Percentiles rank a stretch among this genome's conserved stretches.
These are phyloP conservation scores for Solea solea DNA, from an alignment of 2,113 vertebrate genomes.

Conservation along the genomic window DNA sequence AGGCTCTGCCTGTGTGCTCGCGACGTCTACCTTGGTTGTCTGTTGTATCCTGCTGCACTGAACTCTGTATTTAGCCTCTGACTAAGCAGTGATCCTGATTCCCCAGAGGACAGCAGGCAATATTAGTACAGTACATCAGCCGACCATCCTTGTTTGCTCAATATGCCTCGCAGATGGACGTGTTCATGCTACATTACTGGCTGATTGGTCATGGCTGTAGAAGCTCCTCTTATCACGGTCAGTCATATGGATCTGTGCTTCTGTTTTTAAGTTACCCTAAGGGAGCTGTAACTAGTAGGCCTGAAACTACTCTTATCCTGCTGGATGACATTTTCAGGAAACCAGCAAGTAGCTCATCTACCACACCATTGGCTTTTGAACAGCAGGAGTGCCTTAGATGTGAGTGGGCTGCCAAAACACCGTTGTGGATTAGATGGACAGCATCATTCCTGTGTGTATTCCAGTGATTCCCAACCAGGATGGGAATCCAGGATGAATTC, in stretches of 20 bases:
- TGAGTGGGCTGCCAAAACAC: slow-evolving; percentile 32
- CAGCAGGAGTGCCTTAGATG: slow-evolving; percentile 20
- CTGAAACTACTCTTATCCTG: slow-evolving; percentile 51
- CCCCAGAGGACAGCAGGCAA: slow-evolving; percentile 23
- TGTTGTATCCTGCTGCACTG: slow-evolving; percentile 46
- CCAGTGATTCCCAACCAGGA: background rate
- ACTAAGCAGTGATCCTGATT: slow-evolving; percentile 24
- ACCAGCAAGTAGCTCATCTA: slow-evolving; percentile 36
- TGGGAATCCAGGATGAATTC: background rate
- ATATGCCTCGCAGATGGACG: slow-evolving; percentile 52
- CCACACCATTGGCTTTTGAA: slow-evolving; percentile 12
- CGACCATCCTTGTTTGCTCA: slow-evolving; percentile 42
- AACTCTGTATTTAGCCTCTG: slow-evolving; percentile 39
- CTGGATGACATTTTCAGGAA: slow-evolving; percentile 37
- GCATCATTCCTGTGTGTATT: slow-evolving; percentile 18
- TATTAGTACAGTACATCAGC: slow-evolving; percentile 45
- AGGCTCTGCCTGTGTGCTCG: slow-evolving; percentile 20
- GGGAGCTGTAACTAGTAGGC: slow-evolving; percentile 59
- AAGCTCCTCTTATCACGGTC: slow-evolving; percentile 53
- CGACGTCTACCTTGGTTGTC: slow-evolving; percentile 29
- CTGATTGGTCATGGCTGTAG: slow-evolving; percentile 53
- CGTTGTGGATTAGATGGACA: slow-evolving; percentile 17
- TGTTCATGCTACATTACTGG: slow-evolving; percentile 68
- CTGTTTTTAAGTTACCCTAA: slow-evolving; percentile 36
- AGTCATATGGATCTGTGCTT: slow-evolving; percentile 59